These are phyloP conservation scores for Polyergus mexicanus DNA, from an alignment of 1,140 invertebrate genomes.

Conservation along the genomic window DNA sequence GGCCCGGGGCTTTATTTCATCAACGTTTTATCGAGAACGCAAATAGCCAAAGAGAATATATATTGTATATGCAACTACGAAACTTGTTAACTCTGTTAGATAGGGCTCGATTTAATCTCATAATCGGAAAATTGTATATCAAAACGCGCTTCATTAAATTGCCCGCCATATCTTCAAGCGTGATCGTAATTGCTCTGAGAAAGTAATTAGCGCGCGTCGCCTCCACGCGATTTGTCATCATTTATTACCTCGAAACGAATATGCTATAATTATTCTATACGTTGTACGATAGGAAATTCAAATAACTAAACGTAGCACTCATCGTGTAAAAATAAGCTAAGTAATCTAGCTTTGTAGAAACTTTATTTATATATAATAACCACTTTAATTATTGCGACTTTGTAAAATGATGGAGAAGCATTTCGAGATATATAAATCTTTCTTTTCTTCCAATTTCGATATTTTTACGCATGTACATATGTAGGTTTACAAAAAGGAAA, in stretches of 20 bases:
- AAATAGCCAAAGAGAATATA: conserved; percentile 20
- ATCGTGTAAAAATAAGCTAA: background rate
- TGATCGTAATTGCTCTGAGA: conserved; percentile 70
- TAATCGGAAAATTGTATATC: conserved; percentile 66
- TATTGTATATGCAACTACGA: conserved; percentile 12
- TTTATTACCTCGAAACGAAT: conserved; percentile 40
- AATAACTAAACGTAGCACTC: background rate
- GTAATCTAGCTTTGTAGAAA: background rate
- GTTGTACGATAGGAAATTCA: conserved; percentile 8
- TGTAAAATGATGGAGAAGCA: no score
- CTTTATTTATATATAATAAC: conserved; percentile 13
- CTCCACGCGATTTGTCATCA: conserved; percentile 43
- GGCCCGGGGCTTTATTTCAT: conserved; percentile 33
- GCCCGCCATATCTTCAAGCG: conserved; percentile 27
- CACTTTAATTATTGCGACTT: background rate
- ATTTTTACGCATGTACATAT: background rate
- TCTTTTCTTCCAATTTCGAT: no score
- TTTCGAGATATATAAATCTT: no score
- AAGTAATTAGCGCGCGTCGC: conserved; percentile 63
- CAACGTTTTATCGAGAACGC: conserved; percentile 32
- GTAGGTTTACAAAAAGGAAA: background rate
- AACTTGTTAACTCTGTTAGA: conserved; percentile 51
- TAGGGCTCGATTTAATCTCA: conserved; percentile 46
- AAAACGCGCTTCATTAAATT: conserved; percentile 64
- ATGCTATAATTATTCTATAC: conserved; percentile 2